These are phyloP conservation scores for Chionis minor DNA, from an alignment of 2,113 vertebrate genomes.

Conservation along the genomic window DNA sequence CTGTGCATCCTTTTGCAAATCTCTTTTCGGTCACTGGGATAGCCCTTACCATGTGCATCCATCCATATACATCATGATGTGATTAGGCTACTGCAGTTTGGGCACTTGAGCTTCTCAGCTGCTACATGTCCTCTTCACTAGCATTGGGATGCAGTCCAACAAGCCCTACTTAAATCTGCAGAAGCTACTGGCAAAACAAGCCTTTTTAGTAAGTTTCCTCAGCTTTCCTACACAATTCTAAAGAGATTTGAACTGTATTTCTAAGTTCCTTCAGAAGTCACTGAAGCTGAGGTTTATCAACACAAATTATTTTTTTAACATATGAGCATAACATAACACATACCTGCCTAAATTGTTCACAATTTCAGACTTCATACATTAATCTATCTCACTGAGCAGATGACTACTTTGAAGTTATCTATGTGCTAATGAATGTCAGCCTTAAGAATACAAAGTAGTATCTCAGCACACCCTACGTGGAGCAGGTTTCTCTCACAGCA, in stretches of 20 bases:
- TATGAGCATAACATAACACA: neutral
- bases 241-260: neutral
- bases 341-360: neutral
- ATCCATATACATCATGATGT: neutral
- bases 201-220: neutral
- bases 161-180: neutral
- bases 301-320: neutral
- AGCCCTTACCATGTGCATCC: neutral
- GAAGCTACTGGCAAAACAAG: neutral
- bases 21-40: neutral
- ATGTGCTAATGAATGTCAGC: neutral
- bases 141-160: neutral
- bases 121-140: neutral
- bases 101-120: neutral
- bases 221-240: neutral
- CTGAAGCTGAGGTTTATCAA: neutral
- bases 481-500: neutral
- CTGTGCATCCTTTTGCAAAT: neutral
- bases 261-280: neutral
- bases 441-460: neutral
- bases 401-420: neutral
- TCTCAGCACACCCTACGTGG: neutral
- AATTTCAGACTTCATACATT: neutral
- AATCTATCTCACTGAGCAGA: neutral
- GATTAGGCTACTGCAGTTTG: neutral